Base-by-base conservation (phyloP, 2,888 invertebrate species). In the Deilephila elpenor region DNA sequence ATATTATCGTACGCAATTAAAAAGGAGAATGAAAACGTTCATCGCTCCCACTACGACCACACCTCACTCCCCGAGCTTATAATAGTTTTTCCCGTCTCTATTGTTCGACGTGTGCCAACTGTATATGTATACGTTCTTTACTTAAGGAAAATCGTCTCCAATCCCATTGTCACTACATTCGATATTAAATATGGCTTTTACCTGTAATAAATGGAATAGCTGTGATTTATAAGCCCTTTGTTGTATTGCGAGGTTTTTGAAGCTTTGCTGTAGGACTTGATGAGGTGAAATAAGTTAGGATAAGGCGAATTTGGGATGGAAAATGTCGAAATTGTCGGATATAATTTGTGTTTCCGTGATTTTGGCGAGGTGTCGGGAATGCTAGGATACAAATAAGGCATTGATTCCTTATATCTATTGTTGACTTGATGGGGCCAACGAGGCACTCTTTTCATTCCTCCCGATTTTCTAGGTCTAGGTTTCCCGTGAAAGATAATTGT, bases 51-150 rank as follows among this genome's bases (percentile, higher is more conserved):
- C 75, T 81, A 73, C 61, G 20, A 73, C 77, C 81, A 61, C 71
- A 70, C 74, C 67, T 74, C 74, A 72, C 78, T 83, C 79, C 82
- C 83, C 78, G 73, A 83, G 84, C 86, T 87, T 86, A 88, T 91
- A 88, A 89, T 89, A 91, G 88, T 91, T 91, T 91, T 87, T 83
- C 82, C 84, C 83, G 81, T 82, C 83, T 79, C 86, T 81, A 85
- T 89, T 89, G 87, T 89, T 82, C 84, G 81, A 80, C 78, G 82
- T 44, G 81, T 79, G 80, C 79, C 79, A 74, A 71, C 59, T 80
- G 75, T 75, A 77, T 75, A 78, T 76, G 78, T 77, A 76, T 73
- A 77, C 71, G 71, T 75, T 76, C 75, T 53, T 37, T 59, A 60
- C 75, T 74, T 78, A 34, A 20, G 70, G 74, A 51, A 77, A 77